Evolutionary conservation across 1,140 invertebrate genomes (phyloP).

Genomic region (Bombus difficillimus): DNA sequence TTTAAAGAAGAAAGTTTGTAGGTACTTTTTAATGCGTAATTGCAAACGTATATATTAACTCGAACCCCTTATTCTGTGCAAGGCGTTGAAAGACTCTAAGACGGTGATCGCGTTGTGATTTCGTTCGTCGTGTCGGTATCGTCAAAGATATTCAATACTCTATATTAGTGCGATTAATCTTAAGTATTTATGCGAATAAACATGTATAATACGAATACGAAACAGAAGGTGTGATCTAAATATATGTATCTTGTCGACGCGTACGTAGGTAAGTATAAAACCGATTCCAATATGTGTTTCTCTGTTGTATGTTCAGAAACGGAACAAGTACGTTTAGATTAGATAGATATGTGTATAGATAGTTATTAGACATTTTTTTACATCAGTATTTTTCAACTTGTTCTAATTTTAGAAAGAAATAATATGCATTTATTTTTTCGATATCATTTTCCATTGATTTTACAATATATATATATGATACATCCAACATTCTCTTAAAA

Average conservation of each 20-base stretch:
- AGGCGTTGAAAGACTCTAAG: neutral
- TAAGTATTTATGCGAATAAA: neutral
- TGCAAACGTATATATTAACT: neutral
- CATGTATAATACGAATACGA: neutral
- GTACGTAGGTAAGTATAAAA: conserved; percentile 64
- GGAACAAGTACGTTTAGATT: conserved; percentile 49
- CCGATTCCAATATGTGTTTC: conserved; percentile 52
- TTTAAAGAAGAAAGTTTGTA: neutral
- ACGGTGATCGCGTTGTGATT: neutral
- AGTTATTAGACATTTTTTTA: conserved; percentile 42
- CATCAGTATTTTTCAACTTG: conserved; percentile 23
- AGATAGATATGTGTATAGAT: conserved; percentile 54
- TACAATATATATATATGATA: too few relatives aligned
- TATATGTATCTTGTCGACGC: conserved; percentile 25
- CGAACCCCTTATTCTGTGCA: neutral
- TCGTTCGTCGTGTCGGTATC: neutral
- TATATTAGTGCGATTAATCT: conserved; percentile 17
- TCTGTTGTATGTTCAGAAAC: conserved; percentile 32
- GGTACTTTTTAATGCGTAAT: neutral
- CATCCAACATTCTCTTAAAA: too few relatives aligned
- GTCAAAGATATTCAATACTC: neutral
- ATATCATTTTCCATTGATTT: too few relatives aligned
- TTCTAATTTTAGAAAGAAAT: neutral
- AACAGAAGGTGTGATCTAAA: conserved; percentile 51
- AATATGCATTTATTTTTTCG: too few relatives aligned